A percentile compares a stretch with the other conserved stretches of the same genome.
phyloP scores from a whole-genome alignment of 2,888 invertebrate genomes.

The Pardosa pseudoannulata region DNA sequence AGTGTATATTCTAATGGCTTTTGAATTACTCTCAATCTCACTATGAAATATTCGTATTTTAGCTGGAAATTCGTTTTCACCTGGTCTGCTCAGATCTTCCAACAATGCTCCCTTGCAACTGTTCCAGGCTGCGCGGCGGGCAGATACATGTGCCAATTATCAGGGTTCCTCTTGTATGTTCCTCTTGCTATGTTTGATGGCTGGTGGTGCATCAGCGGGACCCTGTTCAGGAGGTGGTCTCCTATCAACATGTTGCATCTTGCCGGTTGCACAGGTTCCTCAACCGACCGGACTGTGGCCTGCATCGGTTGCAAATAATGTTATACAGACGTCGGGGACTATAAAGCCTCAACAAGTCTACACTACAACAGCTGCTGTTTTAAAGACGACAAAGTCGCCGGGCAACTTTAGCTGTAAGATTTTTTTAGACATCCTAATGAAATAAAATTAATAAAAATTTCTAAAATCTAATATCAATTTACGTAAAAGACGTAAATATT shows the following conservation, averaged over 20 bases:
- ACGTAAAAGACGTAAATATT: no score
- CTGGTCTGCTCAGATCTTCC: background rate
- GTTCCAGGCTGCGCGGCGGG: background rate
- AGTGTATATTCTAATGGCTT: no score
- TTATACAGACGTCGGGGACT: background rate
- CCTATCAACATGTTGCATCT: constrained; percentile 85
- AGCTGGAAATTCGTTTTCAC: constrained; percentile 18
- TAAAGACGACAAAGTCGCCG: background rate
- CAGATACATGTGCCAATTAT: constrained; percentile 42
- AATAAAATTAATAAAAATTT: no score
- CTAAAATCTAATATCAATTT: no score
- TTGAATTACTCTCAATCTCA: no score
- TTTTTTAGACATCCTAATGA: background rate
- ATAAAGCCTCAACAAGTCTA: background rate
- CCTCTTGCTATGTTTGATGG: constrained; percentile 86
- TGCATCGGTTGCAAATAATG: background rate
- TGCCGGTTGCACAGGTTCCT: background rate
- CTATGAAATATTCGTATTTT: background rate
- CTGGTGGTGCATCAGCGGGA: constrained; percentile 85
- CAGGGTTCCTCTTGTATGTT: constrained; percentile 76
- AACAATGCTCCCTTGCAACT: background rate
- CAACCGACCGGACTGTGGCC: background rate
- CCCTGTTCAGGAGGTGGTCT: constrained; percentile 77
- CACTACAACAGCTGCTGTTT: background rate
- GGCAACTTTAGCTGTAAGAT: constrained; percentile 31